Conservation (phyloP, 2,888 invertebrate species). For the Dryadula phaetusa region DNA sequence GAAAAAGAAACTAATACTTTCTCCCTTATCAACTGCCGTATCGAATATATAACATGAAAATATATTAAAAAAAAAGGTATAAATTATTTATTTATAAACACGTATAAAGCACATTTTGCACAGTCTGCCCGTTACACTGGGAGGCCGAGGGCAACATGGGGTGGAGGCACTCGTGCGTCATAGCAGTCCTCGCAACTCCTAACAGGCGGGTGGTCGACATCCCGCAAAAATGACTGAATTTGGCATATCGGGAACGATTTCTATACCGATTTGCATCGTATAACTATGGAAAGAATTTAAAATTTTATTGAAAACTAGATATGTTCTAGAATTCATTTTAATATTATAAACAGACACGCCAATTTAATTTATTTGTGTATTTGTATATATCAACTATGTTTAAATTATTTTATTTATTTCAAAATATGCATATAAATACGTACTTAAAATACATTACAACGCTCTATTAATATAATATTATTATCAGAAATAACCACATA, state of each 20-base stretch:
- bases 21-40: no score
- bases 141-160: constrained; percentile 15
- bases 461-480: no score
- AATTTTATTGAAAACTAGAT: neutral
- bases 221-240: constrained; percentile 32
- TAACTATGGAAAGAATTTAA: neutral
- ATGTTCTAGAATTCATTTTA: neutral
- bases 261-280: neutral
- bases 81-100: neutral
- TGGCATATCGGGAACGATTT: constrained; percentile 32
- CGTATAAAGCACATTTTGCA: neutral
- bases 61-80: neutral
- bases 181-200: constrained; percentile 23
- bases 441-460: no score
- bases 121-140: constrained; percentile 34
- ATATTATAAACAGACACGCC: no score
- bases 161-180: constrained; percentile 37
- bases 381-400: no score
- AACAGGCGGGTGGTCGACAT: constrained; percentile 20
- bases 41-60: no score
- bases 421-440: no score
- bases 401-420: no score
- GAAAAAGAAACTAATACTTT: no score
- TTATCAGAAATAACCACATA: no score
- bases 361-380: no score